A percentile compares a stretch with the other conserved stretches of the same genome.
Conservation (phyloP, 1,140 invertebrate species). For the Drosophila nannoptera region DNA sequence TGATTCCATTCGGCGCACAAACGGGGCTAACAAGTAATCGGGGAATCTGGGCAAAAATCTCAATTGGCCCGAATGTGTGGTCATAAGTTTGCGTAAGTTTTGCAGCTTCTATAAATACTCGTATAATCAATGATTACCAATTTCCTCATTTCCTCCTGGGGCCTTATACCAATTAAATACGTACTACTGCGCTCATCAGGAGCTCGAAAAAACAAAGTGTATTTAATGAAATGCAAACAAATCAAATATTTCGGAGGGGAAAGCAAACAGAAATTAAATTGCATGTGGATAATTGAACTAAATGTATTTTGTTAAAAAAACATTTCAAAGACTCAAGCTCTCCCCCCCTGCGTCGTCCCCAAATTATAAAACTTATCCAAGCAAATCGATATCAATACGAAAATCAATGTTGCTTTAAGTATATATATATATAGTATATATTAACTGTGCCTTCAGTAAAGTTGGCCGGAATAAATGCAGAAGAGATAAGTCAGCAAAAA, state of each 20-base stretch:
- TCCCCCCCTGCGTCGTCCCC: too few species aligned
- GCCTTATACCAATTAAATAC: constrained; percentile 67
- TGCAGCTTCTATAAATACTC: constrained; percentile 66
- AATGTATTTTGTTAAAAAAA: constrained; percentile 39
- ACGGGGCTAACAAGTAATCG: constrained; percentile 58
- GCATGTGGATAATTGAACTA: constrained; percentile 29
- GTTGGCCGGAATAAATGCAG: too few species aligned
- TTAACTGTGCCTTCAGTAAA: too few species aligned
- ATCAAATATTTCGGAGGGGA: constrained; percentile 45
- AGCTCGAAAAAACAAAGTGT: constrained; percentile 49
- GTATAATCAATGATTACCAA: constrained; percentile 62
- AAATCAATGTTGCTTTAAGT: too few species aligned
- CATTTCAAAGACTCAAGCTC: constrained; percentile 29
- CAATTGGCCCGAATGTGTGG: constrained; percentile 50
- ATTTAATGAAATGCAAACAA: constrained; percentile 66
- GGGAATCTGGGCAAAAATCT: constrained; percentile 43
- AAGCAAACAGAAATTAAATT: constrained; percentile 47
- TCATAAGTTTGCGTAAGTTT: constrained; percentile 36
- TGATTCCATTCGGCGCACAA: constrained; percentile 46
- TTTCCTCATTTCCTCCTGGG: constrained; percentile 45
- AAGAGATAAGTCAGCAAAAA: too few species aligned
- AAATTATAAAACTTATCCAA: too few species aligned
- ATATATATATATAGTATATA: too few species aligned
- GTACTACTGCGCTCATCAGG: not conserved
- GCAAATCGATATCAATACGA: too few species aligned